Percentiles rank a stretch among this genome's conserved stretches.
Conservation (phyloP, 2,113 vertebrate species). For the Notiomystis cincta region DNA sequence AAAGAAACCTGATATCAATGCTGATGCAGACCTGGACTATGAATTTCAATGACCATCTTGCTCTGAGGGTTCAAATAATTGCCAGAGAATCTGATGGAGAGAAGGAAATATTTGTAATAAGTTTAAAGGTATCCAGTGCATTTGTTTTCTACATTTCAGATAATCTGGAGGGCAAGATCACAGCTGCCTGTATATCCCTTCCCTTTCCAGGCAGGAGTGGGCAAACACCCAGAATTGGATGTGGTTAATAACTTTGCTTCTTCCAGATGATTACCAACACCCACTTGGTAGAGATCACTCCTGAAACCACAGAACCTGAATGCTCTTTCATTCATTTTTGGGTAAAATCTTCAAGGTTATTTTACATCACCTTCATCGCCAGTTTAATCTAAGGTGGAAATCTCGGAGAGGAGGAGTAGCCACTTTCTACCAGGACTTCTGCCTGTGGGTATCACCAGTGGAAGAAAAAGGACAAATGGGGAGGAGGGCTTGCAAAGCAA, state of each 20-base stretch:
- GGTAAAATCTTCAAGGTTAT: background rate
- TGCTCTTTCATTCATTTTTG: background rate
- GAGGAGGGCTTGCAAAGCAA: background rate
- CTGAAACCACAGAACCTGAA: background rate
- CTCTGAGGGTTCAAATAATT: background rate
- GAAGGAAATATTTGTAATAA: background rate
- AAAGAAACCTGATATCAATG: background rate
- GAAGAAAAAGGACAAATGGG: background rate
- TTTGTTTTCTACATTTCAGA: accelerated
- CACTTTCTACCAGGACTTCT: background rate
- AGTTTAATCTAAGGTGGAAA: background rate
- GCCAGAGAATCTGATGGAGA: background rate
- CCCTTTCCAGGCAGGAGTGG: background rate
- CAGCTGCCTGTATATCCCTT: background rate
- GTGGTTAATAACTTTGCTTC: background rate
- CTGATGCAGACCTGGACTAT: background rate
- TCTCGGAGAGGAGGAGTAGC: background rate
- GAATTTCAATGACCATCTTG: background rate
- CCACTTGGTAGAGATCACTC: background rate
- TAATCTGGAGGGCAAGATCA: background rate
- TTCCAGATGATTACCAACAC: background rate
- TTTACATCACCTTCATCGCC: background rate
- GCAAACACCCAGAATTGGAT: background rate
- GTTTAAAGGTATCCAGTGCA: background rate
- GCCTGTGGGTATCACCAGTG: accelerated